These are phyloP conservation scores for Myotis vivesi DNA, from an alignment of 2,797 vertebrate species.

Conservation along the genomic window DNA sequence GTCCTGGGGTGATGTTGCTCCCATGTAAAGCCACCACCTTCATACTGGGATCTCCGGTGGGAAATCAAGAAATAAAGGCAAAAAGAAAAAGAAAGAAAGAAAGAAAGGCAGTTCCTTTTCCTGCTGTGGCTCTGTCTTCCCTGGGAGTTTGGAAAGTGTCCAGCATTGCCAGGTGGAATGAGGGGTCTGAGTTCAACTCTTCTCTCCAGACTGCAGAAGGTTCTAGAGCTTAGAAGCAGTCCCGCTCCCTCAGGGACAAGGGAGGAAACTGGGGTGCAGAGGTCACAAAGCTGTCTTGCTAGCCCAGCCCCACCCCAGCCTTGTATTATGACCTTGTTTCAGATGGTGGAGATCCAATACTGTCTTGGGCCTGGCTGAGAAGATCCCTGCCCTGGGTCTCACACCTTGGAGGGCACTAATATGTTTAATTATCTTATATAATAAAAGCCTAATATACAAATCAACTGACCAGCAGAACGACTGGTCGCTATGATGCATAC, in stretches of 20 bases:
- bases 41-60: slow-evolving; percentile 62
- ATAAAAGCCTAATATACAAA: too few relatives aligned
- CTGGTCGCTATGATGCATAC: too few relatives aligned
- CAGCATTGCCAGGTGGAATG: background rate
- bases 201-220: background rate
- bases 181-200: background rate
- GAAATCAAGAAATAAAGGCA: slow-evolving; percentile 51
- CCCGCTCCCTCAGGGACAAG: background rate
- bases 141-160: background rate
- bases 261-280: background rate
- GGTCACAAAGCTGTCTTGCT: background rate
- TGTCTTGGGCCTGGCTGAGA: background rate
- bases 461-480: too few relatives aligned
- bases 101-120: background rate
- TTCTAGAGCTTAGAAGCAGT: background rate
- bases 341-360: too few relatives aligned
- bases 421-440: background rate
- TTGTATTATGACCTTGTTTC: background rate
- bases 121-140: slow-evolving; percentile 36
- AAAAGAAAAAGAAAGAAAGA: too few relatives aligned
- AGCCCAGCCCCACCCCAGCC: background rate
- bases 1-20: slow-evolving; percentile 74
- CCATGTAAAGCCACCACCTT: slow-evolving; percentile 74
- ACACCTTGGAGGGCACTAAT: background rate
- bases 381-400: background rate